phyloP scores from a whole-genome alignment of 2,888 invertebrate genomes.

The Saturnia japonica region DNA sequence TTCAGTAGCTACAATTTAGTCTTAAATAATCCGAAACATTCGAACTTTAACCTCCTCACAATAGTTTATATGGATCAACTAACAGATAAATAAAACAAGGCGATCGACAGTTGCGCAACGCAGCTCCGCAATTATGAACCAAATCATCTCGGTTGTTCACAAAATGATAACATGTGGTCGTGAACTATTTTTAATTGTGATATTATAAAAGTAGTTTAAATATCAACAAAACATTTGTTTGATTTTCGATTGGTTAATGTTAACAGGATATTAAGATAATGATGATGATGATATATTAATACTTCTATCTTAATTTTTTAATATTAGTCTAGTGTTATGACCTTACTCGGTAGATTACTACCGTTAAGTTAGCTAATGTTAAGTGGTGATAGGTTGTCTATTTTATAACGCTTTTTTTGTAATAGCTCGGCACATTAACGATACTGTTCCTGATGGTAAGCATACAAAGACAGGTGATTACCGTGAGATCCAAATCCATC shows the following conservation, averaged over 20 bases:
- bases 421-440: no score
- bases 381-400: no score
- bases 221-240: neutral
- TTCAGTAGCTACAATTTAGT: neutral
- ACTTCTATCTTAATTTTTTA: neutral
- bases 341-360: neutral
- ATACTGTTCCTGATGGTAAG: no score
- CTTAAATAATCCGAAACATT: neutral
- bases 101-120: slow-evolving; percentile 19
- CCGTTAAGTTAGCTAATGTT: neutral
- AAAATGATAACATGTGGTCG: slow-evolving; percentile 12
- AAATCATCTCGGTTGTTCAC: slow-evolving; percentile 8
- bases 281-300: neutral
- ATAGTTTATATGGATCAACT: slow-evolving; percentile 11
- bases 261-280: slow-evolving; percentile 8
- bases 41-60: slow-evolving; percentile 4
- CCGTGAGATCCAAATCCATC: no score
- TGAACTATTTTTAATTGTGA: slow-evolving; percentile 11
- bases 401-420: no score
- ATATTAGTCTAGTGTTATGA: neutral
- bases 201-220: neutral
- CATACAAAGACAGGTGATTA: no score
- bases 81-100: slow-evolving; percentile 21
- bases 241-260: slow-evolving; percentile 8
- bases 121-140: slow-evolving; percentile 2